A percentile compares a stretch with the other conserved stretches of the same genome.
Conservation (phyloP, 1,140 invertebrate species). For the Heliconius himera region DNA sequence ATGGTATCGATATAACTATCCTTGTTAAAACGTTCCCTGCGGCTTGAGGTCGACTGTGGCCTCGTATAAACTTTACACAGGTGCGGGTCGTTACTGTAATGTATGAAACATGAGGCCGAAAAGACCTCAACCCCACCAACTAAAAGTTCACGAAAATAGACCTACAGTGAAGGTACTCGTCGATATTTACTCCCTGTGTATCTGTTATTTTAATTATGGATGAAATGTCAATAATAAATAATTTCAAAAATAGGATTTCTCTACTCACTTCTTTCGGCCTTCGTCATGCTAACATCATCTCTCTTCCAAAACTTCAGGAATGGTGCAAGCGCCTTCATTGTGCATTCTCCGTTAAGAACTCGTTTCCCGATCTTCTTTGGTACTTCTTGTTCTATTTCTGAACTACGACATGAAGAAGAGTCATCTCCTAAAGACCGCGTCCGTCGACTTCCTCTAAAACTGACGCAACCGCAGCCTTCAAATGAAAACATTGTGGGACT, state of each 20-base stretch:
- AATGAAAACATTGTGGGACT: conserved; percentile 76
- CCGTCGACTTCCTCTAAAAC: conserved; percentile 70
- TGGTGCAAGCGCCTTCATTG: conserved; percentile 78
- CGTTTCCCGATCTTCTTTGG: conserved; percentile 66
- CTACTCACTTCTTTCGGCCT: conserved; percentile 86
- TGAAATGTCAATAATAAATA: not conserved
- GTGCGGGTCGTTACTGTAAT: too few species aligned
- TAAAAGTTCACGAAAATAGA: too few species aligned
- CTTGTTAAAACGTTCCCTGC: not conserved
- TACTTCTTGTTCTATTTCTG: conserved; percentile 81
- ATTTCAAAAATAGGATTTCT: not conserved
- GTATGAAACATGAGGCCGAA: too few species aligned
- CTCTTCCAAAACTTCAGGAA: conserved; percentile 82
- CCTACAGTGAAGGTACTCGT: too few species aligned
- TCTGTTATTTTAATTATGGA: too few species aligned
- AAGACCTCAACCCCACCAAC: too few species aligned
- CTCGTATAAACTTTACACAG: too few species aligned
- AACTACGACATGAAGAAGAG: conserved; percentile 83
- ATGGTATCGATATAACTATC: not conserved
- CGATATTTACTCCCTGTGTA: too few species aligned
- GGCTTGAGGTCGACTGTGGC: not conserved
- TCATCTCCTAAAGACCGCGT: conserved; percentile 79
- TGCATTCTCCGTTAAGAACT: conserved; percentile 71
- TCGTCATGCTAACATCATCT: conserved; percentile 85
- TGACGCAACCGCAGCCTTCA: conserved; percentile 79